Percentiles rank a stretch among this genome's conserved stretches.
Conservation (phyloP, 2,113 vertebrate genomes). For the Leuciscus idus region DNA sequence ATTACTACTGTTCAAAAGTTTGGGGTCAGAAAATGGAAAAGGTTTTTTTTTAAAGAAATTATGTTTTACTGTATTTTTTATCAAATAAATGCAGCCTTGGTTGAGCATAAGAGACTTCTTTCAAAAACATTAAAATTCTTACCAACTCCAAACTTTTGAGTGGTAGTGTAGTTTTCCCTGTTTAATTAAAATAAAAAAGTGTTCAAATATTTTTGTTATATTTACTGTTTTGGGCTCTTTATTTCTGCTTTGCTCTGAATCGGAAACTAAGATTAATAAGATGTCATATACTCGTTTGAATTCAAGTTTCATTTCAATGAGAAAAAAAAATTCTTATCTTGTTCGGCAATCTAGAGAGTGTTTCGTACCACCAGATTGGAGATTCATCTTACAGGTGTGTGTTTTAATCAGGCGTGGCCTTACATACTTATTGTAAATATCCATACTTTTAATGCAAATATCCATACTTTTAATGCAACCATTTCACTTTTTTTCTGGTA, state of each 20-base stretch:
- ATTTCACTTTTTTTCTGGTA: neutral
- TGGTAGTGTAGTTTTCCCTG: neutral
- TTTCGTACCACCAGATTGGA: slow-evolving; percentile 34
- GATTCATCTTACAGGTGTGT: slow-evolving; percentile 57
- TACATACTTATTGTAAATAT: neutral
- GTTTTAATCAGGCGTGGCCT: neutral
- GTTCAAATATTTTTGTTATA: neutral
- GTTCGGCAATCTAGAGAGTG: slow-evolving; percentile 42
- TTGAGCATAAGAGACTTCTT: no score
- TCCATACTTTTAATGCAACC: neutral
- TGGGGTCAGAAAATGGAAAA: no score
- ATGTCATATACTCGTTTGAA: neutral
- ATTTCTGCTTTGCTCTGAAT: neutral
- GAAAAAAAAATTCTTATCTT: slow-evolving; percentile 1
- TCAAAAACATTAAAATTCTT: no score
- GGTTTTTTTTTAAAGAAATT: no score
- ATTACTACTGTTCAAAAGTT: no score
- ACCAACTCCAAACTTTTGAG: no score
- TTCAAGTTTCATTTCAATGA: neutral
- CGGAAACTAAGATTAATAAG: neutral
- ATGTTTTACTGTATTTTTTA: no score
- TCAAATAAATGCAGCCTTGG: no score
- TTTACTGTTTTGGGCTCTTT: neutral
- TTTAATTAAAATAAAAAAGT: neutral
- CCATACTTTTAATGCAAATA: neutral